Base-by-base conservation (phyloP, 2,888 invertebrate species). In the Mythimna lalbum region DNA sequence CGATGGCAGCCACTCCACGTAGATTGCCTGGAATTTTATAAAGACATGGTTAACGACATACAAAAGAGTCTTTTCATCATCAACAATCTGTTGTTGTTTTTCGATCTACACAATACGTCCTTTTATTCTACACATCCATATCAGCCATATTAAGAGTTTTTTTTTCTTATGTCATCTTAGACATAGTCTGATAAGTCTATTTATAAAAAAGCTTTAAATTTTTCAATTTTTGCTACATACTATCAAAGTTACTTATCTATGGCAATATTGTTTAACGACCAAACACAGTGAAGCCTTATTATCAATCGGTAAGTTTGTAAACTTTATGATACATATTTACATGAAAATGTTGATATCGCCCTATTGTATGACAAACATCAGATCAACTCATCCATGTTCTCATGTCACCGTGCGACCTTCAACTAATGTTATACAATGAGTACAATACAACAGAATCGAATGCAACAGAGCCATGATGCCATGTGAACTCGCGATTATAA, bases 1-100 rank as follows among this genome's bases (percentile, higher is more conserved):
- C 2, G 97, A 96, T 0, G 97, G 97, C 75, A 96, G 89, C 90
- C 95, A 95, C 12, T 93, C 92, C 49, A 95, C 92, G 86, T 96
- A 95, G 74, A 95, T 94, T 0, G 96, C 96, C 96, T 96, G 88
- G 0, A 84, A 84, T 39, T 21, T 0, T 12, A 55, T 50, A 27
- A 27, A 5, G 19, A 60, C 14, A 33, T 14, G 27, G 27, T 66
- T 47, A 23, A 27, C 52, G 0, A 23, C 17, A 21, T 3, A 19
- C 7, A 39, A 17, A 23, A 23, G 3, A 27, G 14, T 17, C 7
- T 2, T 23, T 17, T 52, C 2, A 27, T 27, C 17, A 27, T 52
- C 23, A 23, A 0, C 12, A 52, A 4, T 17, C 12, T 52, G 52
- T 23, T 19, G 6, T 4, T 17, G 5, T 43, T 47, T 19, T 47